A percentile compares a stretch with the other conserved stretches of the same genome.
Conservation (phyloP, 2,797 vertebrate species). For the Pseudomugil gertrudae region DNA sequence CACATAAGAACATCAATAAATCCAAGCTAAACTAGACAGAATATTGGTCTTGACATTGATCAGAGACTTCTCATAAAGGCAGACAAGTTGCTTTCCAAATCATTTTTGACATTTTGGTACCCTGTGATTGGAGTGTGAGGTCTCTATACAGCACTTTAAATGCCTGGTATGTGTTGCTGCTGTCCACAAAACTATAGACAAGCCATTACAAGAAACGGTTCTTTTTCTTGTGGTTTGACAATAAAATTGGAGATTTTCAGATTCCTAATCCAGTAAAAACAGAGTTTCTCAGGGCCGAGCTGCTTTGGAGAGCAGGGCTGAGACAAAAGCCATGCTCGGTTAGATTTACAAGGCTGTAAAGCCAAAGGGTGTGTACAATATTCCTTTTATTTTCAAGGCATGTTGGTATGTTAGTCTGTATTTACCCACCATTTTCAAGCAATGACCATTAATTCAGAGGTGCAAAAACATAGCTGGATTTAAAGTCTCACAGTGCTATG, state of each 20-base stretch:
- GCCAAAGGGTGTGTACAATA: slow-evolving; percentile 37
- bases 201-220: slow-evolving; percentile 35
- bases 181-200: slow-evolving; percentile 32
- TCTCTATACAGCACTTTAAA: slow-evolving; percentile 56
- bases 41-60: slow-evolving; percentile 46
- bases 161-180: slow-evolving; percentile 59
- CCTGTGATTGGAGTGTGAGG: slow-evolving; percentile 67
- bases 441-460: not conserved
- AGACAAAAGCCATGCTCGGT: slow-evolving; percentile 19
- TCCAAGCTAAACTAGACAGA: slow-evolving; percentile 55
- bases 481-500: not conserved
- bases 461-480: not conserved
- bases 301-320: slow-evolving; percentile 11
- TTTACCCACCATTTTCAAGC: slow-evolving; percentile 16
- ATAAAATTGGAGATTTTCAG: slow-evolving; percentile 45
- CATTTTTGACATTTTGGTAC: slow-evolving; percentile 56
- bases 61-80: slow-evolving; percentile 62
- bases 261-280: slow-evolving; percentile 28
- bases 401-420: not conserved
- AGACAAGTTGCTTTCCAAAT: slow-evolving; percentile 42
- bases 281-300: slow-evolving; percentile 42
- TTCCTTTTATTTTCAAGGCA: slow-evolving; percentile 19
- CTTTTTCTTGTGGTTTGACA: slow-evolving; percentile 62
- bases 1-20: slow-evolving; percentile 14
- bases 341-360: slow-evolving; percentile 28